Evolutionary conservation across 2,888 invertebrate species (phyloP).

Genomic region (Drosophila birchii): DNA sequence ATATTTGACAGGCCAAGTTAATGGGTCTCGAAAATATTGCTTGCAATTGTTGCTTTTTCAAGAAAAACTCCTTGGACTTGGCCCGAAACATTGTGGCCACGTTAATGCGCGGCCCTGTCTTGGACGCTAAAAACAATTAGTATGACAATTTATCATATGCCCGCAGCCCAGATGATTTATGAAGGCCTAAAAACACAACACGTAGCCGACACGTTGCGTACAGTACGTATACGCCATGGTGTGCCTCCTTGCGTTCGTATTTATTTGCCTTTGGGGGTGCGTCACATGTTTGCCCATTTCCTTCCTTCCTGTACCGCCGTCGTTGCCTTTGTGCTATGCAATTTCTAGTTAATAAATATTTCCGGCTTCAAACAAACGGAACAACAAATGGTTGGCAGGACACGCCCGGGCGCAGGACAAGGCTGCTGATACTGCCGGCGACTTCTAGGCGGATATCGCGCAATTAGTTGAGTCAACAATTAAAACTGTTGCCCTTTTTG

Average conservation of each 20-base stretch:
- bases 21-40: slow-evolving; percentile 53
- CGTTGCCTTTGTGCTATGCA: slow-evolving; percentile 59
- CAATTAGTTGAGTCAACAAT: slow-evolving; percentile 47
- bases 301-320: slow-evolving; percentile 59
- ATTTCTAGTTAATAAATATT: slow-evolving; percentile 78
- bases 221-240: slow-evolving; percentile 36
- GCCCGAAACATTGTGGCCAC: slow-evolving; percentile 8
- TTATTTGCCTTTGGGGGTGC: slow-evolving; percentile 71
- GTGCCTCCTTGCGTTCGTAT: slow-evolving; percentile 16
- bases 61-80: slow-evolving; percentile 15
- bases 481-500: slow-evolving; percentile 38
- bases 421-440: slow-evolving; percentile 13
- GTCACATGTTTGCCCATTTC: slow-evolving; percentile 74
- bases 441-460: slow-evolving; percentile 27
- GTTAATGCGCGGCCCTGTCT: slow-evolving; percentile 47
- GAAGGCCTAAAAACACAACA: slow-evolving; percentile 59
- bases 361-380: slow-evolving; percentile 55
- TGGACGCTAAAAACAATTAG: slow-evolving; percentile 81
- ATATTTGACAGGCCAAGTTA: slow-evolving; percentile 58
- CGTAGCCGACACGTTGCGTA: slow-evolving; percentile 38
- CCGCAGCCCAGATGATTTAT: slow-evolving; percentile 75
- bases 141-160: slow-evolving; percentile 82
- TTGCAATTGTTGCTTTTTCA: slow-evolving; percentile 41
- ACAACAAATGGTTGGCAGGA: slow-evolving; percentile 47
- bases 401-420: slow-evolving; percentile 25